phyloP scores from a whole-genome alignment of 1,140 invertebrate species.

The Cheumatopsyche charites region DNA sequence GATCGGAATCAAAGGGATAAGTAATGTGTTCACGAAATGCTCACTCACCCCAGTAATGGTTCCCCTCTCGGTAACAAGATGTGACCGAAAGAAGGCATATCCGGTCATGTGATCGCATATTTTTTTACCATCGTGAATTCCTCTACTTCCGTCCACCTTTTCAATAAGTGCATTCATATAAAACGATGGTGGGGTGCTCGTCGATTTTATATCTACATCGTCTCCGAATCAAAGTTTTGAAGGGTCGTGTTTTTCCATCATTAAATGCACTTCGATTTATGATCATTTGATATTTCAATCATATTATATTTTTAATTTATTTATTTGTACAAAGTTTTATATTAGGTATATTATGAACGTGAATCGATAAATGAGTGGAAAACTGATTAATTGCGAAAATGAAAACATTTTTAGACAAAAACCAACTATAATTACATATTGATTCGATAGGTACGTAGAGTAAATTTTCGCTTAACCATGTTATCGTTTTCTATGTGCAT shows the following conservation, averaged over 20 bases:
- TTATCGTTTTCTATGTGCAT: too few species aligned
- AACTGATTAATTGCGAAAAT: too few species aligned
- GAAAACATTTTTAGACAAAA: too few species aligned
- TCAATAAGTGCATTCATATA: constrained; percentile 21
- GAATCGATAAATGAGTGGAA: too few species aligned
- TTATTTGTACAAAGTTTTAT: too few species aligned
- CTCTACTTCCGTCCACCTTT: constrained; percentile 37
- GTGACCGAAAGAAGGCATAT: constrained; percentile 33
- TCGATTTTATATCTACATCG: neutral
- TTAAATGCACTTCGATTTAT: too few species aligned
- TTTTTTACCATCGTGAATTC: constrained; percentile 25
- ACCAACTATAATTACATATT: too few species aligned
- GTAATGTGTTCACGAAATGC: neutral
- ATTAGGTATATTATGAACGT: too few species aligned
- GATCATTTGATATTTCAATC: too few species aligned
- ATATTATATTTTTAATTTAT: too few species aligned
- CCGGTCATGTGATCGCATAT: constrained; percentile 34
- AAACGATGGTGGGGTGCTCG: constrained; percentile 21
- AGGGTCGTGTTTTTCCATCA: neutral
- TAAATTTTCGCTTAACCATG: too few species aligned
- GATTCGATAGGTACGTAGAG: too few species aligned
- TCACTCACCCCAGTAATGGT: neutral
- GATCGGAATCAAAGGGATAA: neutral
- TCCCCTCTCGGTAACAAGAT: constrained; percentile 21
- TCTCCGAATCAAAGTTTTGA: neutral